phyloP scores from a whole-genome alignment of 2,797 vertebrate species.

The Cryptoprocta ferox region DNA sequence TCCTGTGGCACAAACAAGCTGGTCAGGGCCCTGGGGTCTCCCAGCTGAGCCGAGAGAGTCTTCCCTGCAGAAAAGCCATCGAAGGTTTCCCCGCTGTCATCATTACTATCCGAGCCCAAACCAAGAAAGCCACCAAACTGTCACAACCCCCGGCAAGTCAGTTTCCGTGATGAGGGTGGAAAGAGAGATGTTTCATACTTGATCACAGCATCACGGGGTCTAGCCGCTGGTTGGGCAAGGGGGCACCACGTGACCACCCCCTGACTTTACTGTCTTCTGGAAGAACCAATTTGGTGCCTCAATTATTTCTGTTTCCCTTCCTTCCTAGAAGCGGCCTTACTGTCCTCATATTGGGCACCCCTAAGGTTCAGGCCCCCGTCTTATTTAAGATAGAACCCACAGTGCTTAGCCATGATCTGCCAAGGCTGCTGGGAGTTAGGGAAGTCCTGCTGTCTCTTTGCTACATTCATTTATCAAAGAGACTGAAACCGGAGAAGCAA shows the following conservation, averaged over 20 bases:
- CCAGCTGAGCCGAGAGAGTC: background rate
- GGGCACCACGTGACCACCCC: accelerated
- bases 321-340: background rate
- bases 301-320: background rate
- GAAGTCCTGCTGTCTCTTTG: background rate
- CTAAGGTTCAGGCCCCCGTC: background rate
- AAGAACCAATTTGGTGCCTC: background rate
- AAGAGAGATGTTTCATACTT: background rate
- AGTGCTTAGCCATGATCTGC: background rate
- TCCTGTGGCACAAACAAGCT: accelerated
- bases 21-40: background rate
- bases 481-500: constrained; percentile 64
- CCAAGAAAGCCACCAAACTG: background rate
- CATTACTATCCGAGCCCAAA: background rate
- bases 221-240: background rate
- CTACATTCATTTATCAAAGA: background rate
- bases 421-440: background rate
- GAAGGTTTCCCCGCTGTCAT: background rate
- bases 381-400: background rate
- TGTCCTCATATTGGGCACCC: background rate
- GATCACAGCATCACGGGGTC: background rate
- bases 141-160: background rate
- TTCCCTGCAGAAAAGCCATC: background rate
- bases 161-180: background rate
- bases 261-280: background rate